Evolutionary conservation across 2,888 invertebrate genomes (phyloP), one percentile per base, ranked within the genome.

Genomic region (Orthosia gracilis): DNA sequence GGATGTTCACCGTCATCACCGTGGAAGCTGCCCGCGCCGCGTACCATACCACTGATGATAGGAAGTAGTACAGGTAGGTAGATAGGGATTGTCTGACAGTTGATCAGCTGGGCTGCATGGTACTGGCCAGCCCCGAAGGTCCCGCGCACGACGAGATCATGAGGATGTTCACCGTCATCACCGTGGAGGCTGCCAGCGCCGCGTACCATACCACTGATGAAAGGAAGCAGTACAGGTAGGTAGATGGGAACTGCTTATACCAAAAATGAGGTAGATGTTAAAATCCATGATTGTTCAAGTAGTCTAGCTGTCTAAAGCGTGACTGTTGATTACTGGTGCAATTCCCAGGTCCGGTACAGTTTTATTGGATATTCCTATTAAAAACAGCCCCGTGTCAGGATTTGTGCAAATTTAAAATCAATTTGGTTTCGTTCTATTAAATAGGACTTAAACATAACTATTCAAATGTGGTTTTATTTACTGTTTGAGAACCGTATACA

Each of bases 61-160:
- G 31, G 31, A 31, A 31, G 31, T 4, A 31, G 31, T 31, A 31
- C 31, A 31, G 31, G 31, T 31, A 31, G 31, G 31, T 31, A 4
- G 31, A 31, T 31, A 31, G 31, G 31, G 31, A 31, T n/a, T n/a
- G n/a, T n/a, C 95, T 99, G 45, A 99, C 99, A 88, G 99, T 99
- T 11, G 99, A 99, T 94, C 99, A 99, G 94, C 97, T 99, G 63
- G 99, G 99, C 18, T 99, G 99, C 92, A 99, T 99, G 98, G 98
- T 99, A 76, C 98, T 99, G 70, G 99, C 99, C 0, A 98, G 98
- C 89, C 98, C 98, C 85, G 98, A 98, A 88, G 97, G 98, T 0
- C 97, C 97, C 50, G 97, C 98, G 0, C 99, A 99, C 91, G 99
- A 99, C 88, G 99, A 99, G 92, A 99, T 99, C 80, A 99, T 99